phyloP scores from a whole-genome alignment of 2,888 invertebrate genomes.

The Nymphalis c-album region DNA sequence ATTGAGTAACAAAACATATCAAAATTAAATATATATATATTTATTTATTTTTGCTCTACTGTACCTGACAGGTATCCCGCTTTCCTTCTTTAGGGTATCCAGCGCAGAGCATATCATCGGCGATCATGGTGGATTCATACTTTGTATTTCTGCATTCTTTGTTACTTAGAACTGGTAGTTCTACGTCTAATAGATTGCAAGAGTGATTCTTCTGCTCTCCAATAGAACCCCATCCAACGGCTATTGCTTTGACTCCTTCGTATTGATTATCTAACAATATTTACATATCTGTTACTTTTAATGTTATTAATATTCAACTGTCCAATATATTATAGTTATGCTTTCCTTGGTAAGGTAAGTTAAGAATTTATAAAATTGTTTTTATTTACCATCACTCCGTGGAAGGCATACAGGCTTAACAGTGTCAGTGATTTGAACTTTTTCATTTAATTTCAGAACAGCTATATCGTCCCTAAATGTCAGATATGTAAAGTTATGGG shows the following conservation, averaged over 20 bases:
- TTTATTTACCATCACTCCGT: constrained; percentile 78
- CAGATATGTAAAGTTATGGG: constrained; percentile 89
- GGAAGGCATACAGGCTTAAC: constrained; percentile 93
- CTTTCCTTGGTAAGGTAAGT: background rate
- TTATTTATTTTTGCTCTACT: background rate
- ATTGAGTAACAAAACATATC: too few relatives aligned
- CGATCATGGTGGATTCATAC: constrained; percentile 90
- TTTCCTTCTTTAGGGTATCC: constrained; percentile 86
- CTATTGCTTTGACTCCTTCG: constrained; percentile 86
- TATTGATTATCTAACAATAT: constrained; percentile 56
- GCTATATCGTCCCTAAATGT: constrained; percentile 94
- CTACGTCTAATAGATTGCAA: constrained; percentile 90
- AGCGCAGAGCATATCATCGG: constrained; percentile 93
- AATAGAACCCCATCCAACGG: constrained; percentile 93
- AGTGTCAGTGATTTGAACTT: constrained; percentile 87
- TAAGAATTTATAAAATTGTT: constrained; percentile 7
- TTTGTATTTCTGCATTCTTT: constrained; percentile 87
- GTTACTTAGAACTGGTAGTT: constrained; percentile 85
- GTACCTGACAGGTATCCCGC: constrained; percentile 91
- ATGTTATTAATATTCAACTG: too few relatives aligned
- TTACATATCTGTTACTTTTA: too few relatives aligned
- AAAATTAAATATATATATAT: too few relatives aligned
- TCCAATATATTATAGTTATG: background rate
- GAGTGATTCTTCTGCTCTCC: constrained; percentile 91
- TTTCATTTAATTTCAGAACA: constrained; percentile 87